Evolutionary conservation across 2,888 invertebrate species (phyloP).

Genomic region (Drosophila buzzatii): DNA sequence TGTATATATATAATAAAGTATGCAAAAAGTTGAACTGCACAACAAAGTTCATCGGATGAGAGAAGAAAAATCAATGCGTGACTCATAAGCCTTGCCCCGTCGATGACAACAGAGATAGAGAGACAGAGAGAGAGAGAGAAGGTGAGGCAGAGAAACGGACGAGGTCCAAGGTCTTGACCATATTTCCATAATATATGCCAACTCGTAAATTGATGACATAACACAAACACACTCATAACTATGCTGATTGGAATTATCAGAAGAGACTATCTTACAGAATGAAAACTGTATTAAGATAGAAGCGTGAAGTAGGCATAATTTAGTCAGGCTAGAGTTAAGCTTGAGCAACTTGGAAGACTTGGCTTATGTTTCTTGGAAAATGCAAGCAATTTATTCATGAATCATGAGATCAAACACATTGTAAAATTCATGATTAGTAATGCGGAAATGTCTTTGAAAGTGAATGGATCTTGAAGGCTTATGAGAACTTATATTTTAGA

Average conservation of each 20-base stretch:
- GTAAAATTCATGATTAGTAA: neutral
- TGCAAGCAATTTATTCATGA: slow-evolving; percentile 5
- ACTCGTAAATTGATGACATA: slow-evolving; percentile 49
- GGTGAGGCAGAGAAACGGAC: neutral
- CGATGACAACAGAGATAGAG: slow-evolving; percentile 18
- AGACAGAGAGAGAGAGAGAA: neutral
- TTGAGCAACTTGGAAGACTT: slow-evolving; percentile 6
- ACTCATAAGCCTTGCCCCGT: slow-evolving; percentile 28
- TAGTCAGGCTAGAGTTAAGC: neutral
- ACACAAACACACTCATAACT: slow-evolving; percentile 24
- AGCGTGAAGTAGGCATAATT: neutral
- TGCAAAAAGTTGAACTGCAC: slow-evolving; percentile 13
- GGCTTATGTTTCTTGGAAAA: slow-evolving; percentile 5
- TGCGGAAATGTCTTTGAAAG: slow-evolving; percentile 3
- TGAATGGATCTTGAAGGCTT: neutral
- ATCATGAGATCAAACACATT: slow-evolving; percentile 8
- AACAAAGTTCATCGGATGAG: slow-evolving; percentile 14
- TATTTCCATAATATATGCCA: slow-evolving; percentile 37
- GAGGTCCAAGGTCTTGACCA: slow-evolving; percentile 48
- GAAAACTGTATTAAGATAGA: neutral
- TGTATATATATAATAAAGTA: slow-evolving; percentile 2
- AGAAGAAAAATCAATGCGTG: slow-evolving; percentile 36
- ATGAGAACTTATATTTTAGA: neutral
- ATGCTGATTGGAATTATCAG: slow-evolving; percentile 23
- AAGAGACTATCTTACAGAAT: neutral